Evolutionary conservation across 35 echinoderm and acorn worm genomes (phyloP).

Genomic region (Anneissia japonica): DNA sequence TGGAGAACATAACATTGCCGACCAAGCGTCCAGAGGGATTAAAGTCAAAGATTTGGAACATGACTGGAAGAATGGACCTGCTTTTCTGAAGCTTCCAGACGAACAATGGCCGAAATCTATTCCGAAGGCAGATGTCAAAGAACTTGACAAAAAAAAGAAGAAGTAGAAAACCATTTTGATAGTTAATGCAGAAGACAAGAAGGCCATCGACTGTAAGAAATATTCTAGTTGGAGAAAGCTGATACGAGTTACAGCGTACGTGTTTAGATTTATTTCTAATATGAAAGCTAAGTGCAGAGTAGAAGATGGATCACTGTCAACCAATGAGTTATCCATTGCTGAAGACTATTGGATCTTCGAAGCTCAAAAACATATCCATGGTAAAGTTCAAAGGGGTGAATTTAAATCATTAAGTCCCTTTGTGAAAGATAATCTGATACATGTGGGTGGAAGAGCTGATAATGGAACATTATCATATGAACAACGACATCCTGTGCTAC

Average conservation of each 20-base stretch:
- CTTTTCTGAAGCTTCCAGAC: background rate
- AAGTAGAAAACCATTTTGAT: background rate
- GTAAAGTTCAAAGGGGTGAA: constrained; percentile 6
- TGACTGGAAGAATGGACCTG: background rate
- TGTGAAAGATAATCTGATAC: constrained; percentile 32
- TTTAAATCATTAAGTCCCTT: constrained; percentile 56
- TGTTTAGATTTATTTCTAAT: background rate
- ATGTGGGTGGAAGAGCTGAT: constrained; percentile 43
- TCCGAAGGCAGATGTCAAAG: background rate
- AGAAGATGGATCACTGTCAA: background rate
- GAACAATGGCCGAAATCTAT: background rate
- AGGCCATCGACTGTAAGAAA: background rate
- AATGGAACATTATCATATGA: constrained; percentile 21
- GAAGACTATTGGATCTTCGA: constrained; percentile 32
- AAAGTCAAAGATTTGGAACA: background rate
- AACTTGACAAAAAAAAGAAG: background rate
- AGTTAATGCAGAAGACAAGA: background rate
- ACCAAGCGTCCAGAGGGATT: constrained; percentile 55
- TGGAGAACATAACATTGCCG: constrained; percentile 2
- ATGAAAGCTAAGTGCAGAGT: background rate
- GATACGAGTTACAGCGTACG: background rate
- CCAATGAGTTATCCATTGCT: constrained; percentile 8
- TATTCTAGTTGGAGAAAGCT: background rate
- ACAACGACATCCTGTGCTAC: constrained; percentile 36
- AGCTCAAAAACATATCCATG: constrained; percentile 50